Evolutionary conservation across 2,888 invertebrate genomes (phyloP).

Genomic region (Nomada lathburiana): DNA sequence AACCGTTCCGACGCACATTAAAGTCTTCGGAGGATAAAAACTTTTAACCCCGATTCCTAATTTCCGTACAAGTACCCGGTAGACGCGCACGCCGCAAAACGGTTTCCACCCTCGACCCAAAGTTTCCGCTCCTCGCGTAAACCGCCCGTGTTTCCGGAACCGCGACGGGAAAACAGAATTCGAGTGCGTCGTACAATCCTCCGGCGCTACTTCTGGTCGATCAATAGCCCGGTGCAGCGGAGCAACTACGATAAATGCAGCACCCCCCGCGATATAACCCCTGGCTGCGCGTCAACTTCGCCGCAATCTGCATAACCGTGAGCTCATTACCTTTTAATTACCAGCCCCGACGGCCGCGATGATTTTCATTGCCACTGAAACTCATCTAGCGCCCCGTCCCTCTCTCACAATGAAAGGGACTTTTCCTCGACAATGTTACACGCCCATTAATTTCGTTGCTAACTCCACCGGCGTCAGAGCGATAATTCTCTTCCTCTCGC

Average conservation of each 20-base stretch:
- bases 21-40: not conserved
- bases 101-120: not conserved
- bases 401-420: slow-evolving; percentile 63
- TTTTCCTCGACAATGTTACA: slow-evolving; percentile 65
- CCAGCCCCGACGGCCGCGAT: slow-evolving; percentile 59
- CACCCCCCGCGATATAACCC: slow-evolving; percentile 50
- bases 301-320: slow-evolving; percentile 68
- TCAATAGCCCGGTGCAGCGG: slow-evolving; percentile 47
- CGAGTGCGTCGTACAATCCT: slow-evolving; percentile 33
- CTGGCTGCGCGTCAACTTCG: slow-evolving; percentile 61
- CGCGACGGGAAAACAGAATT: slow-evolving; percentile 23
- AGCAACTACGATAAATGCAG: slow-evolving; percentile 47
- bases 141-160: not conserved
- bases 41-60: not conserved
- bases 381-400: slow-evolving; percentile 53
- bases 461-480: slow-evolving; percentile 59
- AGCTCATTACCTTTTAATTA: slow-evolving; percentile 75
- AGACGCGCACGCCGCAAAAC: no score
- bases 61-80: no score
- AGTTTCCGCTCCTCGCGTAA: slow-evolving; percentile 1
- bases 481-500: slow-evolving; percentile 54
- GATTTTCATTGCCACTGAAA: slow-evolving; percentile 73
- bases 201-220: slow-evolving; percentile 39
- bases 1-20: no score
- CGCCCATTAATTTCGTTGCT: slow-evolving; percentile 68